These are phyloP conservation scores for Gnatocerus cornutus DNA, from an alignment of 2,888 invertebrate species.

Conservation along the genomic window DNA sequence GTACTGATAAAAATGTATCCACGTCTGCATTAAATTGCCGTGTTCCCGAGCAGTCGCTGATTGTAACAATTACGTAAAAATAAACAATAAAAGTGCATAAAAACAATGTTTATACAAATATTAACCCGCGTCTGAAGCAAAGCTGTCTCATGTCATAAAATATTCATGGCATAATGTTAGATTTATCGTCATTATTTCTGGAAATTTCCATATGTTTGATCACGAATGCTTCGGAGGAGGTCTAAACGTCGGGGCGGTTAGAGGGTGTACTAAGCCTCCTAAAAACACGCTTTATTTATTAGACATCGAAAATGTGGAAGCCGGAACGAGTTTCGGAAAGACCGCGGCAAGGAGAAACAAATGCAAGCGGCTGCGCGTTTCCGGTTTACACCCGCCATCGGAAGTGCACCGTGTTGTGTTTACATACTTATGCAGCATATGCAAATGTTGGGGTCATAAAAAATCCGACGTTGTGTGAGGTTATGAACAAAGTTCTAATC, in stretches of 20 bases:
- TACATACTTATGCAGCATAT: conserved; percentile 65
- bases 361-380: conserved; percentile 63
- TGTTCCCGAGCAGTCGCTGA: too few relatives aligned
- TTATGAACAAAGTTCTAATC: conserved; percentile 61
- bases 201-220: conserved; percentile 38
- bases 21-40: too few relatives aligned
- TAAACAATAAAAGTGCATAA: too few relatives aligned
- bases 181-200: conserved; percentile 29
- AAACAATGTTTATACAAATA: too few relatives aligned
- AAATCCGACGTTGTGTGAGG: conserved; percentile 65
- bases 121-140: too few relatives aligned
- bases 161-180: conserved; percentile 30
- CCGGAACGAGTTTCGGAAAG: conserved; percentile 39
- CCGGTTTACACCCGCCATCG: conserved; percentile 65
- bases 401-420: conserved; percentile 66
- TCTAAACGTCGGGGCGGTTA: conserved; percentile 19
- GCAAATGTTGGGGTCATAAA: conserved; percentile 64
- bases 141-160: conserved; percentile 1
- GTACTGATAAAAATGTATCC: too few relatives aligned
- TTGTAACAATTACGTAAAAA: too few relatives aligned
- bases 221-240: conserved; percentile 33
- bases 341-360: conserved; percentile 54
- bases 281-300: conserved; percentile 41
- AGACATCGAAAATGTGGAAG: conserved; percentile 21
- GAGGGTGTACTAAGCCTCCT: conserved; percentile 17